phyloP scores from a whole-genome alignment of 2,113 vertebrate genomes.

The Hylia prasina region DNA sequence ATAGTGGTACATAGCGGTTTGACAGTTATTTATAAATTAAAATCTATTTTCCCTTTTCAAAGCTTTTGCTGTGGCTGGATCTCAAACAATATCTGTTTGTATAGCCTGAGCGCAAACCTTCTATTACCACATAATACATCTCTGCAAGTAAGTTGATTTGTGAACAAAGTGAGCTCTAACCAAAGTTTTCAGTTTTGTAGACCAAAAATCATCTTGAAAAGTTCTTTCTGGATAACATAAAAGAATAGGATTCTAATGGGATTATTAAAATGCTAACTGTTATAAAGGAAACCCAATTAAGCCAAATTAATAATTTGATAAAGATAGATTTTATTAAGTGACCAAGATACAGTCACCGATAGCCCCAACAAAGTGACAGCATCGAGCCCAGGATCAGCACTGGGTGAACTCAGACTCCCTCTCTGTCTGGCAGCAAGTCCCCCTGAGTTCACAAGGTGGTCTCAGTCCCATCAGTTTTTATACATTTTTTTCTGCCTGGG shows the following conservation, averaged over 20 bases:
- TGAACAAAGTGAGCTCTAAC: not conserved
- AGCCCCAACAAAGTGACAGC: too few relatives aligned
- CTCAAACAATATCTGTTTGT: not conserved
- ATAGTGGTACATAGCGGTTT: not conserved
- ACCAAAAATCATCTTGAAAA: not conserved
- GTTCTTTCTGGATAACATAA: not conserved
- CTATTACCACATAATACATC: not conserved
- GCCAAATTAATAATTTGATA: too few relatives aligned
- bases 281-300: too few relatives aligned
- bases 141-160: not conserved
- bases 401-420: too few relatives aligned
- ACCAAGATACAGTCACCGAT: too few relatives aligned
- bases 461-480: too few relatives aligned
- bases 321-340: too few relatives aligned
- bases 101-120: not conserved
- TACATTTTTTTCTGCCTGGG: too few relatives aligned
- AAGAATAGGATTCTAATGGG: not conserved
- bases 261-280: not conserved
- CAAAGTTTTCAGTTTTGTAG: not conserved
- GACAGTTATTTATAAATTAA: not conserved
- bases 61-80: not conserved
- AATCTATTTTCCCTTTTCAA: not conserved
- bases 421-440: too few relatives aligned
- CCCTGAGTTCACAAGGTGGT: too few relatives aligned
- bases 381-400: too few relatives aligned